These are phyloP conservation scores for Pissodes strobi DNA, from an alignment of 1,140 invertebrate species.

Conservation along the genomic window DNA sequence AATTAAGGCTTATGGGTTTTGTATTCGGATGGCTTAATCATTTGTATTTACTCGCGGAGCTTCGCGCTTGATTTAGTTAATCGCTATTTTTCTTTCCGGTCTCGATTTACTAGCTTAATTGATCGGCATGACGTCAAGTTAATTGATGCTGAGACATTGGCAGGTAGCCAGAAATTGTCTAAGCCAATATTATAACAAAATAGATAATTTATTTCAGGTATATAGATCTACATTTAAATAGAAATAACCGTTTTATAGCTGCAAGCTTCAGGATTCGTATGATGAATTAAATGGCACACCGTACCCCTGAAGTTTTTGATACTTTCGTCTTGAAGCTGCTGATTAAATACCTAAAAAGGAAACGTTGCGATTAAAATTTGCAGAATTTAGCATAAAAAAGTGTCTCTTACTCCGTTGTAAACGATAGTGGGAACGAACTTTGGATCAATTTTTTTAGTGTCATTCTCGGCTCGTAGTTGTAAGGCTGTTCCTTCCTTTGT, in stretches of 20 bases:
- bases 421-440: constrained; percentile 68
- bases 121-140: no score
- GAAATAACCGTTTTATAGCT: not conserved
- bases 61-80: no score
- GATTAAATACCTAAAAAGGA: constrained; percentile 46
- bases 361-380: not conserved
- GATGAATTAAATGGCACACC: constrained; percentile 31
- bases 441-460: constrained; percentile 58
- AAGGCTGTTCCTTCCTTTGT: constrained; percentile 59
- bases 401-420: constrained; percentile 59
- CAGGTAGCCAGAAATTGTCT: no score
- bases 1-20: no score
- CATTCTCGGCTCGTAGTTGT: constrained; percentile 61
- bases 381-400: not conserved
- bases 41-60: no score
- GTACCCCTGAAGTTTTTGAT: constrained; percentile 40
- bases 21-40: no score
- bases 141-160: no score
- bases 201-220: no score
- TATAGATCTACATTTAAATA: not conserved
- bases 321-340: constrained; percentile 46
- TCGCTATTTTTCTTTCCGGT: no score
- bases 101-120: no score
- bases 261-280: not conserved
- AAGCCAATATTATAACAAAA: no score